These are phyloP conservation scores for Lithobates sylvaticus DNA, from an alignment of 2,797 vertebrate genomes.

Conservation along the genomic window DNA sequence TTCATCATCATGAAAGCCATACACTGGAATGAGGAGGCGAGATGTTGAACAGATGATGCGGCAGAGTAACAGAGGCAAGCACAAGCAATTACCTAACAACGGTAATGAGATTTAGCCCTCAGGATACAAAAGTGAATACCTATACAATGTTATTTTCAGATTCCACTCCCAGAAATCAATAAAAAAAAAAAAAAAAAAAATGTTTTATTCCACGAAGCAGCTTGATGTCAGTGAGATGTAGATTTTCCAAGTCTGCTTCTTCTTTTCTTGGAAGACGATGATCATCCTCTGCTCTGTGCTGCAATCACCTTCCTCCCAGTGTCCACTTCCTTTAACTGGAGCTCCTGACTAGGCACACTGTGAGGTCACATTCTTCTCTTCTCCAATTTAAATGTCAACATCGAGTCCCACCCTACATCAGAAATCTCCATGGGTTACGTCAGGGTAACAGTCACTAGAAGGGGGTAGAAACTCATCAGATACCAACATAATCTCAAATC, in stretches of 20 bases:
- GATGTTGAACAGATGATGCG: neutral
- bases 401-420: too few relatives aligned
- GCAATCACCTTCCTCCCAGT: neutral
- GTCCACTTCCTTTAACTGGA: slow-evolving; percentile 44
- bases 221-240: neutral
- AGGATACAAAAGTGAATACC: neutral
- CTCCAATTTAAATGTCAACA: too few relatives aligned
- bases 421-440: too few relatives aligned
- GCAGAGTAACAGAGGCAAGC: neutral
- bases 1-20: slow-evolving; percentile 96
- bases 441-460: too few relatives aligned
- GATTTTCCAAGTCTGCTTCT: too few relatives aligned
- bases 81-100: neutral
- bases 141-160: too few relatives aligned
- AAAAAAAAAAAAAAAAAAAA: too few relatives aligned
- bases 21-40: slow-evolving; percentile 56
- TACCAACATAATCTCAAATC: neutral
- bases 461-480: neutral
- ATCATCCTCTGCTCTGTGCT: neutral
- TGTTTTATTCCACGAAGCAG: neutral
- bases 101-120: neutral
- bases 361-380: slow-evolving; percentile 7
- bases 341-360: neutral
- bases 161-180: too few relatives aligned
- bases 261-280: too few relatives aligned